phyloP scores from a whole-genome alignment of 2,797 vertebrate genomes.

The Epinephelus malabaricus region DNA sequence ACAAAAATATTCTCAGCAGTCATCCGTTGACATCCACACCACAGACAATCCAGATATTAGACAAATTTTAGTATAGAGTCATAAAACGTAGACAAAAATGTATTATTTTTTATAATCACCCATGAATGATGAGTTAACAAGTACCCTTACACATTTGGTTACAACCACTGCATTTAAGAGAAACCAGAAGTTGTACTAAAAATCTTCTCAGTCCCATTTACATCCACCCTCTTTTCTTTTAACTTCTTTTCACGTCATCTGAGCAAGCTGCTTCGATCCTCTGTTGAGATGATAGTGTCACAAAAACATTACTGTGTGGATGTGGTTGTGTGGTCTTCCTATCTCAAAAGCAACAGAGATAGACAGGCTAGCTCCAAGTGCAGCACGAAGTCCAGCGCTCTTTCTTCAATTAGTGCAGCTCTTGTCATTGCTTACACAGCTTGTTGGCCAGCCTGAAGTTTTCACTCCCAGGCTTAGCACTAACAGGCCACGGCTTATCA shows the following conservation, averaged over 20 bases:
- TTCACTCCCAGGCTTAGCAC: slow-evolving; percentile 68
- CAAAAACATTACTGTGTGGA: slow-evolving; percentile 38
- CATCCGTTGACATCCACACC: too few species aligned
- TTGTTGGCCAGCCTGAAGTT: slow-evolving; percentile 60
- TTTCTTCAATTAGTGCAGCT: slow-evolving; percentile 76
- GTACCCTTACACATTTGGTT: background rate
- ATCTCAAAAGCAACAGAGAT: slow-evolving; percentile 41
- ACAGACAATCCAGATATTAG: too few species aligned
- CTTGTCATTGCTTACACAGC: slow-evolving; percentile 74
- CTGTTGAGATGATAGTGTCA: slow-evolving; percentile 18
- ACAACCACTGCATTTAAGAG: background rate
- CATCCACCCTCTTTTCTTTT: background rate
- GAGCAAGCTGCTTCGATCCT: slow-evolving; percentile 1
- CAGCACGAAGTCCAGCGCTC: slow-evolving; percentile 65
- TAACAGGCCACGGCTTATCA: slow-evolving; percentile 74
- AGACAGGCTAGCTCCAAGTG: slow-evolving; percentile 43
- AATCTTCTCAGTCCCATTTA: background rate
- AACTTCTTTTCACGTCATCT: background rate
- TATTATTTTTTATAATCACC: background rate
- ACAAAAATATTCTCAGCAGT: too few species aligned
- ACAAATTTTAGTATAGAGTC: too few species aligned
- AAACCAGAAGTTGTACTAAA: background rate
- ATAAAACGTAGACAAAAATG: too few species aligned
- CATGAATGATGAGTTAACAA: background rate
- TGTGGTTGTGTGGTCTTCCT: slow-evolving; percentile 75